phyloP scores from a whole-genome alignment of 1,140 invertebrate species.

The Agrilus planipennis region DNA sequence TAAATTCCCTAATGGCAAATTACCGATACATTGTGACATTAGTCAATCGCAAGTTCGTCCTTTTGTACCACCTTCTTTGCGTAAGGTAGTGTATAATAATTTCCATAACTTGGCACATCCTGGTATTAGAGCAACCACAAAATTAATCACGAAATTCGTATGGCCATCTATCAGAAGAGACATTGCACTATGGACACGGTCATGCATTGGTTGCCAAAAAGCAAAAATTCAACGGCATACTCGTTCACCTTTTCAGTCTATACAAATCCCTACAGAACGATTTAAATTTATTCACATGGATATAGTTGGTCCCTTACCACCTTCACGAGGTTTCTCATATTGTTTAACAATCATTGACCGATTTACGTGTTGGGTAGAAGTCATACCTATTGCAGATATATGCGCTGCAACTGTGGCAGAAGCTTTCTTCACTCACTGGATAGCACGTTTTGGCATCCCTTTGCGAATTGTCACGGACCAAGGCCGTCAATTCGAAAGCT shows the following conservation, averaged over 20 bases:
- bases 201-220: constrained; percentile 25
- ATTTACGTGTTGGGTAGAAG: constrained; percentile 37
- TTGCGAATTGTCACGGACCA: constrained; percentile 30
- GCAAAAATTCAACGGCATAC: constrained; percentile 21
- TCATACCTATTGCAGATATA: constrained; percentile 29
- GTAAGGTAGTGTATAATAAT: constrained; percentile 19
- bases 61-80: constrained; percentile 17
- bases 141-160: constrained; percentile 31
- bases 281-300: constrained; percentile 35
- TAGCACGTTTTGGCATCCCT: constrained; percentile 31
- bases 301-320: constrained; percentile 36
- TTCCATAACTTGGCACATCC: constrained; percentile 23
- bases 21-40: no score
- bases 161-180: constrained; percentile 34
- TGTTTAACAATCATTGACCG: constrained; percentile 35
- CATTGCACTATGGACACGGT: constrained; percentile 19
- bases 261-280: constrained; percentile 26
- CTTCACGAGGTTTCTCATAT: constrained; percentile 26
- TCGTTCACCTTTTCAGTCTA: constrained; percentile 37
- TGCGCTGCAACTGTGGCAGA: constrained; percentile 19
- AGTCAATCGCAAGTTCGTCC: no score
- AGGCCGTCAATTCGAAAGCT: constrained; percentile 30
- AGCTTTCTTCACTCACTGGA: constrained; percentile 23
- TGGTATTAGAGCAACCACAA: constrained; percentile 22
- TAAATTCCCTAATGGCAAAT: no score